These are phyloP conservation scores for Gryllus longicercus DNA, from an alignment of 2,888 invertebrate species.

Conservation along the genomic window DNA sequence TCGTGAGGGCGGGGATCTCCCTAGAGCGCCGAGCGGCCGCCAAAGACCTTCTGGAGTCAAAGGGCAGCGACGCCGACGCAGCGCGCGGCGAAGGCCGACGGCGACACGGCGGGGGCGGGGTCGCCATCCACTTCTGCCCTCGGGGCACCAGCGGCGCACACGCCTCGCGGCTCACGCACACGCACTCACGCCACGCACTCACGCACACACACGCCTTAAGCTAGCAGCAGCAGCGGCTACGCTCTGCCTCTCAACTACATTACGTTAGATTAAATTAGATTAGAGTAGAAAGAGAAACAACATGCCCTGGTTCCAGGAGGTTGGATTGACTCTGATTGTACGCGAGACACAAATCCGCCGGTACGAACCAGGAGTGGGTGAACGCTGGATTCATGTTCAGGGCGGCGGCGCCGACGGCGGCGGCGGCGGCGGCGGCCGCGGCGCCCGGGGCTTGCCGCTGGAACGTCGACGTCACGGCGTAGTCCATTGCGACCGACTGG, in stretches of 20 bases:
- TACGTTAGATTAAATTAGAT: background rate
- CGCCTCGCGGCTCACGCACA: too few species aligned
- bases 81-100: too few species aligned
- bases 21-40: too few species aligned
- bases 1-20: too few species aligned
- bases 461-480: slow-evolving; percentile 48
- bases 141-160: too few species aligned
- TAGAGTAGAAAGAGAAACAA: slow-evolving; percentile 40
- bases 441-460: slow-evolving; percentile 53
- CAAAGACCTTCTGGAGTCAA: too few species aligned
- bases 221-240: background rate
- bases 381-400: slow-evolving; percentile 58
- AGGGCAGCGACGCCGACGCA: too few species aligned
- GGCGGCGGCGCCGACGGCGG: slow-evolving; percentile 49
- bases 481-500: slow-evolving; percentile 69
- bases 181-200: background rate
- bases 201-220: background rate
- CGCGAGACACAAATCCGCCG: slow-evolving; percentile 87
- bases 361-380: slow-evolving; percentile 86
- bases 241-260: background rate
- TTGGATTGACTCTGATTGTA: slow-evolving; percentile 71
- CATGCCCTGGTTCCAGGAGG: slow-evolving; percentile 91
- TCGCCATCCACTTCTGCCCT: too few species aligned
- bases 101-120: too few species aligned
- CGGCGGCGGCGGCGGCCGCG: slow-evolving; percentile 55